Evolutionary conservation across 2,113 vertebrate genomes (phyloP), one percentile per base, ranked within the genome.

Genomic region (Cinclus mexicanus): DNA sequence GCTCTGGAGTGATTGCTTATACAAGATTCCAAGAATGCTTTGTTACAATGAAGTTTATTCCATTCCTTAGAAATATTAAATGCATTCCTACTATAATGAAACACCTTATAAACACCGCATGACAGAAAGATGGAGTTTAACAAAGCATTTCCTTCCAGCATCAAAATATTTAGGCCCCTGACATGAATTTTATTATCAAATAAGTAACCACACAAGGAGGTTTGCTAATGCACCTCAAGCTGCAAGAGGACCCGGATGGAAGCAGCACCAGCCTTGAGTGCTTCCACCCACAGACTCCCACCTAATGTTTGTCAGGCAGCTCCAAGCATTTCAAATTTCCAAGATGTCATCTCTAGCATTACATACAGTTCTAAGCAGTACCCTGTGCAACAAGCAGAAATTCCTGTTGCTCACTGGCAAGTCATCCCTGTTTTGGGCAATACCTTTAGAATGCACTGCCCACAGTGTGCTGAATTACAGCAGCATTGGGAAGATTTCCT

Each of bases 61-160:
- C 11, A 1, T 63, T 86, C 92, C 83, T 57, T 44, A 41, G 63
- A 92, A 93, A 86, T 79, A 90, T 78, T 87, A 89, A 83, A 81
- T 52, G 68, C 94, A 95, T 96, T 96, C 95, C 90, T 96, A 7
- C 49, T 17, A 53, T 95, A 96, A 97, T 96, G 95, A 96, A 97
- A 97, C 96, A 97, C 92, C 95, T 95, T 96, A 90, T 90, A 96
- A 96, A 94, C 0, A 1, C 41, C 63, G 3, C 8, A 1, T 68
- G 88, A 94, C 88, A 90, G 71, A 91, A 87, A 53, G 42, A 16
- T 0, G 1, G 28, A 17, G 18, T 88, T 80, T 70, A 63, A 60
- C 83, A 92, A 81, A 94, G 80, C 53, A 81, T 83, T 96, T 94
- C 94, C 92, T 95, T 52, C 56, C 65, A 87, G 90, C 68, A 92